A percentile compares a stretch with the other conserved stretches of the same genome.
These are phyloP conservation scores for Melanotus villosus DNA, from an alignment of 2,888 invertebrate genomes.

Conservation along the genomic window DNA sequence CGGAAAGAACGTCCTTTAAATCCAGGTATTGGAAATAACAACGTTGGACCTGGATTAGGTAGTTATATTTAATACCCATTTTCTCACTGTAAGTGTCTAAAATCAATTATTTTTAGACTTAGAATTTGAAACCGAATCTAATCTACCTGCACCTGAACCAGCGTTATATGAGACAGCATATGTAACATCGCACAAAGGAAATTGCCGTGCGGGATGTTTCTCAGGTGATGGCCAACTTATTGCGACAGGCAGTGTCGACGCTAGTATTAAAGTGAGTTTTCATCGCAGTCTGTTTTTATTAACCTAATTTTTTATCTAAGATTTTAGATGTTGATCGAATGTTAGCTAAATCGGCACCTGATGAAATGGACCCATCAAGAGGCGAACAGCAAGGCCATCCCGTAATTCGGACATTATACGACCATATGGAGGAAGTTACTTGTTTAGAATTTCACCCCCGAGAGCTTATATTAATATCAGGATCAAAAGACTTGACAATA, in stretches of 20 bases:
- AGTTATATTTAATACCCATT: too few relatives aligned
- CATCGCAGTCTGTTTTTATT: neutral
- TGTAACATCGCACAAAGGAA: conserved; percentile 97
- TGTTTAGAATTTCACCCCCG: conserved; percentile 97
- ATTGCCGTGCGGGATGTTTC: conserved; percentile 96
- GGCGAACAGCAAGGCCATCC: conserved; percentile 96
- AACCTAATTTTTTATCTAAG: conserved; percentile 62
- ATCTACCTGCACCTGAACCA: conserved; percentile 94
- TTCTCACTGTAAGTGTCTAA: too few relatives aligned
- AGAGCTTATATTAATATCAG: conserved; percentile 94
- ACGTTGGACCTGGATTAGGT: conserved; percentile 77
- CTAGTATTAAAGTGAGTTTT: conserved; percentile 90
- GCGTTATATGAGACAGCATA: conserved; percentile 99
- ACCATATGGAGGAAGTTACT: conserved; percentile 98
- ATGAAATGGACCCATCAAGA: conserved; percentile 85
- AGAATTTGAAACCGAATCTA: conserved; percentile 97
- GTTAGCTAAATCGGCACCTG: conserved; percentile 97
- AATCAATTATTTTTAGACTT: too few relatives aligned
- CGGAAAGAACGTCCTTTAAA: conserved; percentile 74
- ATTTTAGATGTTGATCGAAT: conserved; percentile 99
- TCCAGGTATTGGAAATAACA: conserved; percentile 75
- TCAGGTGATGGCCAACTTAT: conserved; percentile 95
- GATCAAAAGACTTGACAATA: conserved; percentile 93
- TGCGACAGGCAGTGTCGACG: conserved; percentile 98
- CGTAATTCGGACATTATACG: conserved; percentile 96